Conservation (phyloP, 2,888 invertebrate species). For the Agrilus biguttatus region DNA sequence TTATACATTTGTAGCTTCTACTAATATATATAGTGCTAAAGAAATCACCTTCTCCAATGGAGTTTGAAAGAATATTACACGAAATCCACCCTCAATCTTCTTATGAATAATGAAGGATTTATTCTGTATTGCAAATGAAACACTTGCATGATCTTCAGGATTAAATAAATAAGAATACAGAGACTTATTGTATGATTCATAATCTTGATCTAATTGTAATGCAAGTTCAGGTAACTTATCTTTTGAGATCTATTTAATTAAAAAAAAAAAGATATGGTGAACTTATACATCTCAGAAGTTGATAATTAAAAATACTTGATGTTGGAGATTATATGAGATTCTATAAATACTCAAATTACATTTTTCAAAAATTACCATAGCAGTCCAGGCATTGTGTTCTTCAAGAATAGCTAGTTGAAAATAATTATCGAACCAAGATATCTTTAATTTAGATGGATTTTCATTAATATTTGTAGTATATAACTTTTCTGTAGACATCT, state of each 20-base stretch:
- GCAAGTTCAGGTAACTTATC: constrained; percentile 9
- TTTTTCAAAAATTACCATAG: constrained; percentile 6
- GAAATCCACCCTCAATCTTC: constrained; percentile 6
- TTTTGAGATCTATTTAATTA: constrained; percentile 9
- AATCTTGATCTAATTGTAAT: constrained; percentile 8
- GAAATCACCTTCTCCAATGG: constrained; percentile 10
- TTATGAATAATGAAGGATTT: constrained; percentile 11
- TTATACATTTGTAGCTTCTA: neutral
- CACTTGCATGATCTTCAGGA: constrained; percentile 1
- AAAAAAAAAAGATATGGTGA: neutral
- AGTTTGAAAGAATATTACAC: constrained; percentile 11
- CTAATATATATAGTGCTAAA: neutral
- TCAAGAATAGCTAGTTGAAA: constrained; percentile 9
- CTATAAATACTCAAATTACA: too few relatives aligned
- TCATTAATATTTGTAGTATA: too few relatives aligned
- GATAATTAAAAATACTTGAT: too few relatives aligned
- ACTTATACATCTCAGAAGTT: neutral
- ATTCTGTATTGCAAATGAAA: constrained; percentile 7
- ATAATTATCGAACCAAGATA: constrained; percentile 7
- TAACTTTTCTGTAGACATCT: too few relatives aligned
- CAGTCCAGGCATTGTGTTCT: constrained; percentile 7
- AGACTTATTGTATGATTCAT: constrained; percentile 10
- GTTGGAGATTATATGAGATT: too few relatives aligned
- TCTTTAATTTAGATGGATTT: constrained; percentile 7
- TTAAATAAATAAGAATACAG: constrained; percentile 8